Conservation (phyloP, 2,113 vertebrate genomes). For the Gambusia holbrooki region DNA sequence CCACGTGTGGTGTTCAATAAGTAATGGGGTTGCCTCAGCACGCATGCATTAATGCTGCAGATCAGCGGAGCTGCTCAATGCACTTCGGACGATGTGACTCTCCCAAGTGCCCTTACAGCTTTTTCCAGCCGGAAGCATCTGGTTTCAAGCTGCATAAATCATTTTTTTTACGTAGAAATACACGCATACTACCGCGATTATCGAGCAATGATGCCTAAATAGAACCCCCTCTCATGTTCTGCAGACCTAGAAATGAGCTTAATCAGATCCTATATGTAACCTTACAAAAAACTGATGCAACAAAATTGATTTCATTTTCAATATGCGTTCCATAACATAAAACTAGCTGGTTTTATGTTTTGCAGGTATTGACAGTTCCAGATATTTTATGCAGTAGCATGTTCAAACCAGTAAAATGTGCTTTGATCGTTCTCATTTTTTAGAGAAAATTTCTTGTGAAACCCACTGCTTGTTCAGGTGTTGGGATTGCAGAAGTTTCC, state of each 20-base stretch:
- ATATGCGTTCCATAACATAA: neutral
- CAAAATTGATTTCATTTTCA: neutral
- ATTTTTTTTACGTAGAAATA: constrained; percentile 34
- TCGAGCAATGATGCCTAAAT: constrained; percentile 28
- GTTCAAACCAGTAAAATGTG: neutral
- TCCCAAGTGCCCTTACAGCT: constrained; percentile 44
- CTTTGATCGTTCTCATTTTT: neutral
- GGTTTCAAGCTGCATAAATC: constrained; percentile 30
- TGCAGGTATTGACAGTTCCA: neutral
- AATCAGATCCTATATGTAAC: constrained; percentile 11
- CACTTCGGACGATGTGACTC: constrained; percentile 44
- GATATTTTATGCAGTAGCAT: neutral
- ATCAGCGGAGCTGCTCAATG: constrained; percentile 51
- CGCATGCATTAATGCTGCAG: constrained; percentile 49
- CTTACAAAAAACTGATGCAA: constrained; percentile 13
- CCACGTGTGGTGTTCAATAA: constrained; percentile 69
- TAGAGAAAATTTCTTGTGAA: neutral
- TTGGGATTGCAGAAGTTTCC: constrained; percentile 6
- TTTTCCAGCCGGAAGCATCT: constrained; percentile 29
- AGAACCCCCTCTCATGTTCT: constrained; percentile 2
- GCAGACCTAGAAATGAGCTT: constrained; percentile 1
- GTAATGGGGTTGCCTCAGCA: constrained; percentile 57
- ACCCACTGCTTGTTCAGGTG: constrained; percentile 1
- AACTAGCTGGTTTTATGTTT: neutral
- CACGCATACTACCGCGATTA: constrained; percentile 28